Percentiles rank a stretch among this genome's conserved stretches.
phyloP scores from a whole-genome alignment of 2,888 invertebrate species.

The Leptopilina syphax region DNA sequence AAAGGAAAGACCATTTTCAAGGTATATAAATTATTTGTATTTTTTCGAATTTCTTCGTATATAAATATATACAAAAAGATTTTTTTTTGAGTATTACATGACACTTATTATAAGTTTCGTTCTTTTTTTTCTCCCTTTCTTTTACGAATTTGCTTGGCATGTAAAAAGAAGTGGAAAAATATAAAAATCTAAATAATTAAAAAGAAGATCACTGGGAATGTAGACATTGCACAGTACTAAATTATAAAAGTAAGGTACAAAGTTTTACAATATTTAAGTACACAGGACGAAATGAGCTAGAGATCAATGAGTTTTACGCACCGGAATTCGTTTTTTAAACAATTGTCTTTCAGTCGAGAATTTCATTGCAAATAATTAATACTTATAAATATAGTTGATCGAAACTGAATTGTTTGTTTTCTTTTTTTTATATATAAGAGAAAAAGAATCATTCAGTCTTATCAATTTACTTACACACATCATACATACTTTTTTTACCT shows the following conservation, averaged over 20 bases:
- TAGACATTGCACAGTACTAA: constrained; percentile 75
- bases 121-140: constrained; percentile 63
- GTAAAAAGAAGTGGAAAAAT: constrained; percentile 63
- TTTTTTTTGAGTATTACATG: constrained; percentile 68
- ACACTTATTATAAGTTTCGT: constrained; percentile 64
- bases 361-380: constrained; percentile 48
- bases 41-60: constrained; percentile 72
- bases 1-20: constrained; percentile 48
- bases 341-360: constrained; percentile 42
- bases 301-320: constrained; percentile 66
- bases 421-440: background rate
- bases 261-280: constrained; percentile 61
- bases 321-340: constrained; percentile 55
- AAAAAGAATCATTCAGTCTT: constrained; percentile 9
- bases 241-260: constrained; percentile 67
- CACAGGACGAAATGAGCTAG: constrained; percentile 69
- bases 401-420: background rate
- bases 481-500: constrained; percentile 25
- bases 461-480: constrained; percentile 3
- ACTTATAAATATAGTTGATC: constrained; percentile 40
- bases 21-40: constrained; percentile 75
- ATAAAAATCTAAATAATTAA: constrained; percentile 58
- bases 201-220: constrained; percentile 66
- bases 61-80: constrained; percentile 75
- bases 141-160: constrained; percentile 65